Conservation (phyloP, 2,113 vertebrate species). For the Sapajus apella region DNA sequence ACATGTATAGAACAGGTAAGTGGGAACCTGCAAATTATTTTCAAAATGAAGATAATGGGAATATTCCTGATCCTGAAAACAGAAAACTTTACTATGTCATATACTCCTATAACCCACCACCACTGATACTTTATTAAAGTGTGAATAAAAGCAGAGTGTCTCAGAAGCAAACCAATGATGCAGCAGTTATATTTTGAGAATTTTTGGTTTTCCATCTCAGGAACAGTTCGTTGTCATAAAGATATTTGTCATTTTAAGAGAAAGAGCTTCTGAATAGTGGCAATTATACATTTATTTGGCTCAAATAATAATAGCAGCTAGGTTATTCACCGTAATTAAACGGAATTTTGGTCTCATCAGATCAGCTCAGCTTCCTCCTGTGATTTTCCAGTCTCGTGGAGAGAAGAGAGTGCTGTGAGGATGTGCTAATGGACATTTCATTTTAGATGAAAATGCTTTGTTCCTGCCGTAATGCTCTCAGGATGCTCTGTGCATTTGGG, state of each 20-base stretch:
- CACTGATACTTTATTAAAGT: constrained; percentile 29
- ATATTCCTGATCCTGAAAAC: neutral
- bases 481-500: constrained; percentile 14
- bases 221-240: constrained; percentile 8
- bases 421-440: neutral
- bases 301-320: neutral
- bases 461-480: neutral
- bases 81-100: neutral
- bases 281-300: neutral
- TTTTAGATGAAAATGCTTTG: constrained; percentile 20
- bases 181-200: neutral
- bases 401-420: neutral
- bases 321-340: constrained; percentile 30
- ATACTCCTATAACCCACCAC: neutral
- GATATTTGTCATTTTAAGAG: constrained; percentile 48
- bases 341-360: neutral
- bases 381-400: neutral
- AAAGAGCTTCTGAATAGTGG: neutral
- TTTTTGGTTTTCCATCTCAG: constrained; percentile 29
- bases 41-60: neutral
- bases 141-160: neutral
- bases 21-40: neutral
- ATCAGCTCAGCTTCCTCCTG: constrained; percentile 14
- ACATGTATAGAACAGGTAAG: neutral
- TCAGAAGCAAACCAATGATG: neutral